phyloP scores from a whole-genome alignment of 1,140 invertebrate genomes.

The Sinonovacula constricta region DNA sequence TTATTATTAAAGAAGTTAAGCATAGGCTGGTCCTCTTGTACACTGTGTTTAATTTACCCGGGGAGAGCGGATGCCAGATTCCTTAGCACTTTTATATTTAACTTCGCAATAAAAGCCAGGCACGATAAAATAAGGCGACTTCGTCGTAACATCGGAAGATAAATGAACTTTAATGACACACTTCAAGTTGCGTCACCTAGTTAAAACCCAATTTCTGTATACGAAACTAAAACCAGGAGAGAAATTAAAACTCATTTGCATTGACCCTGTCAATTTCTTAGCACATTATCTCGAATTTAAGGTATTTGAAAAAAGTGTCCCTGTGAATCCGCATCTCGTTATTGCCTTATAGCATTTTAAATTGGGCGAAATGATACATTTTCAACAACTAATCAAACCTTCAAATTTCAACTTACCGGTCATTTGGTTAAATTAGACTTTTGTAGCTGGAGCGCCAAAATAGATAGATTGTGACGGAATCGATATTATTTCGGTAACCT shows the following conservation, averaged over 20 bases:
- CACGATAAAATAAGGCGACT: not conserved
- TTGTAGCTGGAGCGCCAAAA: not conserved
- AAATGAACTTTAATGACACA: not conserved
- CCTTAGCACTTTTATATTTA: no score
- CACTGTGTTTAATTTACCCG: no score
- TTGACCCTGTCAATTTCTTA: not conserved
- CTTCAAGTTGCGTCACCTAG: not conserved
- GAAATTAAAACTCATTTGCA: conserved; percentile 1
- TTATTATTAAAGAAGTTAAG: no score
- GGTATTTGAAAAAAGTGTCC: not conserved
- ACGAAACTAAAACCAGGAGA: not conserved
- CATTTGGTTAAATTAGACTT: not conserved
- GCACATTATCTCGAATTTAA: not conserved
- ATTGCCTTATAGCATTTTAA: not conserved
- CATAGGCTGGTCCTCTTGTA: no score
- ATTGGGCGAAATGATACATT: not conserved
- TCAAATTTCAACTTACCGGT: not conserved
- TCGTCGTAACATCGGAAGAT: not conserved
- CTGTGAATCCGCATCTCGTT: not conserved
- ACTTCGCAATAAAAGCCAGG: not conserved
- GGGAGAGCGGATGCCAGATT: no score
- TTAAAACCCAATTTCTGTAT: not conserved
- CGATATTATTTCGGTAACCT: not conserved
- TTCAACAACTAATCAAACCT: not conserved
- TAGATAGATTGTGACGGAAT: not conserved